Percentiles rank a stretch among this genome's conserved stretches.
phyloP scores from a whole-genome alignment of 2,797 vertebrate genomes.

The Eleutherodactylus coqui region DNA sequence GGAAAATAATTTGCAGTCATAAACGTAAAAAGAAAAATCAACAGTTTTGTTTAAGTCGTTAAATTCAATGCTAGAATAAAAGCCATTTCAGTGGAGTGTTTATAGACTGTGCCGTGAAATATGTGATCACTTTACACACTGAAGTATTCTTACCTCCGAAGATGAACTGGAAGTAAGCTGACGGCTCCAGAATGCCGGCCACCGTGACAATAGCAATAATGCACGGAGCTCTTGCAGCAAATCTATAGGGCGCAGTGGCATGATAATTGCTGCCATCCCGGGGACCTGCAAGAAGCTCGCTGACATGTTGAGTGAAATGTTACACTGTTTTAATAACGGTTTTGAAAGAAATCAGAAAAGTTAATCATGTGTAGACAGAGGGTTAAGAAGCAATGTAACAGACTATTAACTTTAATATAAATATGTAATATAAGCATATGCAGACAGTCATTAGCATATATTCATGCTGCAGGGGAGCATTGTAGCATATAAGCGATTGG shows the following conservation, averaged over 20 bases:
- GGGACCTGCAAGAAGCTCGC: constrained; percentile 86
- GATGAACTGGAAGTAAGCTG: background rate
- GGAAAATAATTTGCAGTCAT: background rate
- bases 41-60: background rate
- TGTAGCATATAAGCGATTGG: constrained; percentile 68
- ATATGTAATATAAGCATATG: constrained; percentile 99
- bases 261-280: constrained; percentile 75
- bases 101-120: constrained; percentile 9
- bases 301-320: constrained; percentile 94
- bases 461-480: constrained; percentile 92
- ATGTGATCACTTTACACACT: background rate
- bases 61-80: background rate
- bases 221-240: background rate
- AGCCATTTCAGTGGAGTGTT: background rate
- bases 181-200: constrained; percentile 58
- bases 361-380: constrained; percentile 99
- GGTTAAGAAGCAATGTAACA: constrained; percentile 99
- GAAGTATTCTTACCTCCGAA: background rate
- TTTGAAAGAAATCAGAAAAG: constrained; percentile 98
- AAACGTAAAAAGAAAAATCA: background rate
- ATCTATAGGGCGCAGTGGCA: constrained; percentile 57
- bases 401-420: constrained; percentile 99
- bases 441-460: constrained; percentile 98
- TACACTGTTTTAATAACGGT: constrained; percentile 96
- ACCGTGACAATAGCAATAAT: constrained; percentile 11